A percentile compares a stretch with the other conserved stretches of the same genome.
These are phyloP conservation scores for Stomatorhinus walkeri DNA, from an alignment of 2,797 vertebrate species.

Conservation along the genomic window DNA sequence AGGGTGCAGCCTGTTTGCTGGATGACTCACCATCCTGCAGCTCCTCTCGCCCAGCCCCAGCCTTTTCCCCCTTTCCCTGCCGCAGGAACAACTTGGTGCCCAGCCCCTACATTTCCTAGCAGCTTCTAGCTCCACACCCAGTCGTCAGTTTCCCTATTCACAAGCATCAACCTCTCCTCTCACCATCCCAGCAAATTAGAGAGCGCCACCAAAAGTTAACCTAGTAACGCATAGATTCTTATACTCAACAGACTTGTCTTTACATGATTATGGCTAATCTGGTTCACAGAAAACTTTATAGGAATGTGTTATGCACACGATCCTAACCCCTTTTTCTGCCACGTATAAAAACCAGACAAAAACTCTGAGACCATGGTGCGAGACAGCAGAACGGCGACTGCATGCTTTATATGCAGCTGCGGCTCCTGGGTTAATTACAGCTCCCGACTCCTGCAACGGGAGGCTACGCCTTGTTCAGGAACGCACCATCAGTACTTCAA, in stretches of 20 bases:
- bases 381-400: neutral
- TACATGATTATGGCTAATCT: neutral
- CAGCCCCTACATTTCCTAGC: neutral
- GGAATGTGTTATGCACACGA: neutral
- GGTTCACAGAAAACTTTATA: neutral
- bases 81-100: neutral
- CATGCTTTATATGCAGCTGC: neutral
- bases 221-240: neutral
- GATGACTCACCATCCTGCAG: constrained; percentile 9
- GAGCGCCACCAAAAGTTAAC: neutral
- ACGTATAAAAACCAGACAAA: neutral
- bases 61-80: neutral
- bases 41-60: neutral
- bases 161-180: neutral
- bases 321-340: neutral
- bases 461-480: neutral
- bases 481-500: neutral
- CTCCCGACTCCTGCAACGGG: neutral
- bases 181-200: neutral
- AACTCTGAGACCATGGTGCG: neutral
- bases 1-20: neutral
- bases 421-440: neutral
- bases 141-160: neutral
- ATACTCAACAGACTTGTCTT: neutral
- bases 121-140: neutral